phyloP scores from a whole-genome alignment of 35 echinoderm and acorn worm genomes.

The Amphiura filiformis region DNA sequence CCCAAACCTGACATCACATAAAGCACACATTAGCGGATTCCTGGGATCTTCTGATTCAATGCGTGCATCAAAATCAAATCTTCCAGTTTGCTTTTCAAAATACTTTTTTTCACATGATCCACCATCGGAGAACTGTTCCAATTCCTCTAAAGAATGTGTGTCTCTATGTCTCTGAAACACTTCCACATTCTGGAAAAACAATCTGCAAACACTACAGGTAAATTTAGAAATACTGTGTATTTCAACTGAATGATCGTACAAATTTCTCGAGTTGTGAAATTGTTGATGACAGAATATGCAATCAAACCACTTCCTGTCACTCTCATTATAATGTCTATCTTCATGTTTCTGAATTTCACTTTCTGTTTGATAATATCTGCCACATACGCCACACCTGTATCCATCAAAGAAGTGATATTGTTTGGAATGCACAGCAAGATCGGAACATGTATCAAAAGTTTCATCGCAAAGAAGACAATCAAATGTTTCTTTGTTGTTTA shows the following conservation, averaged over 20 bases:
- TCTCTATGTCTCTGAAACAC: not conserved
- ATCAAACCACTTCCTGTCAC: not conserved
- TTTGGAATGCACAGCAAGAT: not conserved
- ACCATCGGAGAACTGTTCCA: not conserved
- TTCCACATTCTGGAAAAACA: not conserved
- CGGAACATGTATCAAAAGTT: not conserved
- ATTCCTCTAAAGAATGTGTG: not conserved
- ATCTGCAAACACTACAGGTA: not conserved
- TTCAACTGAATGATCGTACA: not conserved
- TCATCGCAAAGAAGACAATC: not conserved
- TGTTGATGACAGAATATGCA: not conserved
- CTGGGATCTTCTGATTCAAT: not conserved
- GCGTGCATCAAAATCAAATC: not conserved
- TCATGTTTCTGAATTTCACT: not conserved
- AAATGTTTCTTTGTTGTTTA: not conserved
- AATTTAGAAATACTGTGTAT: not conserved
- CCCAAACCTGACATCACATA: not conserved
- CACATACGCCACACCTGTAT: not conserved
- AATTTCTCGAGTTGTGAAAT: not conserved
- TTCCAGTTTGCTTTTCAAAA: not conserved
- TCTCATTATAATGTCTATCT: not conserved
- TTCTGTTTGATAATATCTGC: not conserved
- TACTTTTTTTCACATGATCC: not conserved
- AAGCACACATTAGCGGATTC: not conserved
- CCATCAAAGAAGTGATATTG: not conserved